Evolutionary conservation across 2,797 vertebrate genomes (phyloP).

Genomic region (Lithobates pipiens): DNA sequence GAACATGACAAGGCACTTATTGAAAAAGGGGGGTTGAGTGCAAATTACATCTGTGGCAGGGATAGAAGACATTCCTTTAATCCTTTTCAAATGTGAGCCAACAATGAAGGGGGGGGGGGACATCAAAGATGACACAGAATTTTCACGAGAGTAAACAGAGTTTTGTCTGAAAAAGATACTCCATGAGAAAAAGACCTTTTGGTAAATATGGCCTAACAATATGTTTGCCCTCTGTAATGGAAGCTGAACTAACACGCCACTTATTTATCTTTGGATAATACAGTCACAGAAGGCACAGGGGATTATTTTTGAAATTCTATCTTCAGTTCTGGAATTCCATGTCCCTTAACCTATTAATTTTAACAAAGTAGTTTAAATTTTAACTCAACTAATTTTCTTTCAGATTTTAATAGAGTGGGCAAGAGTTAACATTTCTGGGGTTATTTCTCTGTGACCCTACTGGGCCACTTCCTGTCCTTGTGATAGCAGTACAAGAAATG

Average conservation of each 20-base stretch:
- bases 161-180: neutral
- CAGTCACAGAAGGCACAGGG: neutral
- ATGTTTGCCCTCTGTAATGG: neutral
- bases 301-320: neutral
- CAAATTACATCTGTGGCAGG: conserved; percentile 10
- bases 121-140: conserved; percentile 40
- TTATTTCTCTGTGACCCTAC: neutral
- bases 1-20: conserved; percentile 22
- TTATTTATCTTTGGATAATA: conserved; percentile 6
- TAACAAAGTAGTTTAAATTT: neutral
- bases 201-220: neutral
- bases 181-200: conserved; percentile 2
- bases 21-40: conserved; percentile 16
- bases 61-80: conserved; percentile 15
- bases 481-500: too few species aligned
- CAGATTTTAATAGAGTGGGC: neutral
- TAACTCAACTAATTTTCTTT: neutral
- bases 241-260: neutral
- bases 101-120: conserved; percentile 2
- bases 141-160: neutral
- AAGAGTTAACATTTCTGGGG: neutral
- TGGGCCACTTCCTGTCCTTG: neutral
- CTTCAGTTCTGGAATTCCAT: neutral
- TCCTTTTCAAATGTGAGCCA: conserved; percentile 15
- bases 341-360: neutral